These are phyloP conservation scores for Sinocyclocheilus anshuiensis DNA, from an alignment of 2,113 vertebrate species.

Conservation along the genomic window DNA sequence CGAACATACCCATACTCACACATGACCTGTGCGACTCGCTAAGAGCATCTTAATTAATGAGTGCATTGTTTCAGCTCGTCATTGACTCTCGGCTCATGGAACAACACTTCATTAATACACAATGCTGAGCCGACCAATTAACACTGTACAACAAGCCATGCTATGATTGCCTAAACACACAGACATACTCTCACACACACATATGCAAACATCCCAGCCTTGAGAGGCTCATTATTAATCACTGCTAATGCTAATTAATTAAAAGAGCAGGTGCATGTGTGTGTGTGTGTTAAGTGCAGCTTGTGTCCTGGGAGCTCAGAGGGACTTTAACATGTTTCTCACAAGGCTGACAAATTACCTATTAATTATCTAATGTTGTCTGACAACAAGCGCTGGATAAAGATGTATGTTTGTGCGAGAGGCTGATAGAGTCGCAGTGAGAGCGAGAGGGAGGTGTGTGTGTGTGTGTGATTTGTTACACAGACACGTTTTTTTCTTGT, in stretches of 20 bases:
- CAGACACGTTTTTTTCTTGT: neutral
- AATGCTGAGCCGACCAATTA: slow-evolving; percentile 86
- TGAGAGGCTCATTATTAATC: slow-evolving; percentile 92
- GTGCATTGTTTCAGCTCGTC: slow-evolving; percentile 61
- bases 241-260: slow-evolving; percentile 99
- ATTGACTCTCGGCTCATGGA: slow-evolving; percentile 64
- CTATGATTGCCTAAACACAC: slow-evolving; percentile 71
- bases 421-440: slow-evolving; percentile 57
- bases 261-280: slow-evolving; percentile 74
- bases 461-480: slow-evolving; percentile 21
- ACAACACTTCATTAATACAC: slow-evolving; percentile 79
- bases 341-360: slow-evolving; percentile 99
- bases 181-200: slow-evolving; percentile 32
- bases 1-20: neutral
- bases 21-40: slow-evolving; percentile 57
- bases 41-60: slow-evolving; percentile 72
- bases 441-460: slow-evolving; percentile 16
- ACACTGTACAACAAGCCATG: slow-evolving; percentile 87
- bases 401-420: slow-evolving; percentile 94
- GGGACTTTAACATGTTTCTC: slow-evolving; percentile 97
- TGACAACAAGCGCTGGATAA: slow-evolving; percentile 99
- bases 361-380: slow-evolving; percentile 99
- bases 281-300: slow-evolving; percentile 76
- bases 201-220: slow-evolving; percentile 65
- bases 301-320: slow-evolving; percentile 92